Percentiles rank a stretch among this genome's conserved stretches.
These are phyloP conservation scores for Cynopterus brachyotis DNA, from an alignment of 2,113 vertebrate genomes.

Conservation along the genomic window DNA sequence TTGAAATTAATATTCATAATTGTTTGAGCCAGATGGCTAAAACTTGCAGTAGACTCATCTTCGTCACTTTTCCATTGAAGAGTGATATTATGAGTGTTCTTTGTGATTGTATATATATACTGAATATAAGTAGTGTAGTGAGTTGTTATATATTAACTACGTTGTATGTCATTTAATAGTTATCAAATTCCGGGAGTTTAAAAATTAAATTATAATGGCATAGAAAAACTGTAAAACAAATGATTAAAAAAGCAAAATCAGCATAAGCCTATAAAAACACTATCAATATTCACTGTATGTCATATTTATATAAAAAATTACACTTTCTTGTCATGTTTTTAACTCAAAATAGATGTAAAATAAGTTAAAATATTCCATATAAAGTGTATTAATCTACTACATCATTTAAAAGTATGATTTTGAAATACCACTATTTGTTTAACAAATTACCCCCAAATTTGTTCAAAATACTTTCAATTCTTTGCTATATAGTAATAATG, in stretches of 20 bases:
- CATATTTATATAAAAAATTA: background rate
- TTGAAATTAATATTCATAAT: background rate
- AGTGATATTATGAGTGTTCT: background rate
- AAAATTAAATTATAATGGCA: background rate
- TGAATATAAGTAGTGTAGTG: background rate
- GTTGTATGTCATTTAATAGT: background rate
- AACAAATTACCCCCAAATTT: background rate
- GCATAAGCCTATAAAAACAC: no score
- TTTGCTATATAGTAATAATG: background rate
- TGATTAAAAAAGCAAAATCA: no score
- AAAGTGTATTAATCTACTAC: background rate
- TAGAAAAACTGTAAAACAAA: no score
- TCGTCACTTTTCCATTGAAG: background rate
- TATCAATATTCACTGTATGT: background rate
- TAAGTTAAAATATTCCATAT: background rate
- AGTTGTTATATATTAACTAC: background rate
- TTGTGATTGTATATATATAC: background rate
- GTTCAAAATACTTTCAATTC: background rate
- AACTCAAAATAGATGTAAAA: background rate
- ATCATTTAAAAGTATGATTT: background rate
- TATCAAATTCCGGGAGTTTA: background rate
- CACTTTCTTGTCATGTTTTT: background rate
- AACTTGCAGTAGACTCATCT: background rate
- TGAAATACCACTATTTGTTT: background rate
- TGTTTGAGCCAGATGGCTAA: background rate